These are phyloP conservation scores for Rapana venosa DNA, from an alignment of 2,888 invertebrate genomes.

Conservation along the genomic window DNA sequence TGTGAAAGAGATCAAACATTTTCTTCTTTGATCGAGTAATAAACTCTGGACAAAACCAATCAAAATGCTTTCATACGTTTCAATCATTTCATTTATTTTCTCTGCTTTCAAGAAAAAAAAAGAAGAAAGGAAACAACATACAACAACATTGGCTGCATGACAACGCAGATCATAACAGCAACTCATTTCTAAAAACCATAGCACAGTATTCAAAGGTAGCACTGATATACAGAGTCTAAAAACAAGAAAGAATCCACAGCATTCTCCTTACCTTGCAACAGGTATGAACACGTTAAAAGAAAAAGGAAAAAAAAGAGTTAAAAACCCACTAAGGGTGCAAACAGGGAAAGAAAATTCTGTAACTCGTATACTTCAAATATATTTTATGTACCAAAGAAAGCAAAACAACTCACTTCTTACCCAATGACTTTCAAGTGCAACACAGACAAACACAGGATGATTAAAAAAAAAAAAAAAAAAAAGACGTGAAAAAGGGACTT, in stretches of 20 bases:
- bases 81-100: neutral
- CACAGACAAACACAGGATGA: neutral
- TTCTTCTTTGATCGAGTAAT: neutral
- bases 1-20: neutral
- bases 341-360: too few relatives aligned
- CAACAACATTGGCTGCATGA: neutral
- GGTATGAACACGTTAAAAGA: too few relatives aligned
- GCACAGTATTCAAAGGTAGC: neutral
- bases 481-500: neutral
- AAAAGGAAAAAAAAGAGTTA: too few relatives aligned
- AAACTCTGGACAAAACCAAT: slow-evolving; percentile 7
- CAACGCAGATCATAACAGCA: neutral
- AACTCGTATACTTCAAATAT: too few relatives aligned
- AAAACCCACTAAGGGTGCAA: too few relatives aligned
- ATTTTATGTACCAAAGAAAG: too few relatives aligned
- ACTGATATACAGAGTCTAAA: neutral
- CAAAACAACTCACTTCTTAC: too few relatives aligned
- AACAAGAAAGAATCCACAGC: neutral
- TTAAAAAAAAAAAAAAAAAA: neutral
- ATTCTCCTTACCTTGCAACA: too few relatives aligned
- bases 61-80: neutral
- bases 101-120: neutral
- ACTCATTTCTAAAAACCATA: neutral
- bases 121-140: neutral
- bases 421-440: too few relatives aligned